Evolutionary conservation across 1,140 invertebrate species (phyloP), one percentile per base, ranked within the genome.

Genomic region (Araneus ventricosus): DNA sequence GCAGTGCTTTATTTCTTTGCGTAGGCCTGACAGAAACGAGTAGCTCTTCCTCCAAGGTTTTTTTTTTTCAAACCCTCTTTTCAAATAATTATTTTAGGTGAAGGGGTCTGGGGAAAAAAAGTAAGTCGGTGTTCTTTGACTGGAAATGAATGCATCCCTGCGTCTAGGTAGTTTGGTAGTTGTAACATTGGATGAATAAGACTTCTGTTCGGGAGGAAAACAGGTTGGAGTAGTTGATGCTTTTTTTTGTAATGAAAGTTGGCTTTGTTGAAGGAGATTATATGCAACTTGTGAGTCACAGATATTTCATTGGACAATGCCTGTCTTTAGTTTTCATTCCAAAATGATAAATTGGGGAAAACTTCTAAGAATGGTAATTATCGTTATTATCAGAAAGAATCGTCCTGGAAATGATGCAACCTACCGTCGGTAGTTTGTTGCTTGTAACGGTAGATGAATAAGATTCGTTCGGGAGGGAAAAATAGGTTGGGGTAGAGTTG

Each of bases 1-100:
- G 41, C 45, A 24, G 37, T 52, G 39, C 24, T 30, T 82, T 41
- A n/a, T 82, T 41, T n/a, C 39, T 45, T 82, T 82, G 80, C 80
- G 80, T 82, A 45, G 80, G 37, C 27, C n/a, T 82, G 37, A 45
- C 80, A n/a, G 37, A n/a, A 79, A 14, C 70, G 34, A 79, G 70
- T 79, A 30, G 27, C 80, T 45, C 80, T 82, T 82, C 67, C 67
- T 75, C 17, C 8, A 30, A 34, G 4, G 17, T 27, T 67, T 67
- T 67, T 75, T 75, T 14, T 75, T 75, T n/a, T 20, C 24, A 14
- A 1, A 3, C 45, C 45, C 10, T 52, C 45, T 52, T 52, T 52
- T 52, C 45, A 52, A 52, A 52, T 17, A n/a, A 61, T 61, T 61
- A 20, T 75, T 75, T 75, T 75, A 30, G 30, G 30, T 75, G 67